phyloP scores from a whole-genome alignment of 1,140 invertebrate species.

The Zaprionus taronus region DNA sequence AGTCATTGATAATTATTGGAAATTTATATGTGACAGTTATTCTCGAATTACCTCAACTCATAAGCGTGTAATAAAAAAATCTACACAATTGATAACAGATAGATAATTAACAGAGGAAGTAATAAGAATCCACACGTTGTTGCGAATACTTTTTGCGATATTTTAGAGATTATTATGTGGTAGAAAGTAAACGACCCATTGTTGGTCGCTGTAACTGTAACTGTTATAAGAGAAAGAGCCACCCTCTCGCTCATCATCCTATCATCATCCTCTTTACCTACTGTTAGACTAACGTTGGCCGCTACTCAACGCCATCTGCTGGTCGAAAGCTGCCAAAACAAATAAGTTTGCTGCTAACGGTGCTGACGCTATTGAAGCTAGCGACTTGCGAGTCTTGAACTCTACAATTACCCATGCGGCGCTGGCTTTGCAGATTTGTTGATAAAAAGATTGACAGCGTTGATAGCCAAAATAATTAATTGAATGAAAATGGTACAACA shows the following conservation, averaged over 20 bases:
- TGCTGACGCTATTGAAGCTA: slow-evolving; percentile 6
- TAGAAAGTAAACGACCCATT: slow-evolving; percentile 55
- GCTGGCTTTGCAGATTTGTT: slow-evolving; percentile 62
- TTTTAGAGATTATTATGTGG: neutral
- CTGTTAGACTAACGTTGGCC: slow-evolving; percentile 3
- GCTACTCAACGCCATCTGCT: slow-evolving; percentile 37
- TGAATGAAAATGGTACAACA: slow-evolving; percentile 78
- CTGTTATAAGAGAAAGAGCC: neutral
- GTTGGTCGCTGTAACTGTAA: slow-evolving; percentile 26
- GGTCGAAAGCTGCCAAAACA: slow-evolving; percentile 44
- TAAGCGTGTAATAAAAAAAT: neutral
- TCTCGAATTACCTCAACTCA: too few species aligned
- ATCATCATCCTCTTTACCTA: too few species aligned
- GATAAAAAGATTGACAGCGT: slow-evolving; percentile 82
- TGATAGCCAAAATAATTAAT: slow-evolving; percentile 82
- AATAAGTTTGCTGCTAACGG: slow-evolving; percentile 34
- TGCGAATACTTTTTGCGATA: neutral
- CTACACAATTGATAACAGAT: slow-evolving; percentile 47
- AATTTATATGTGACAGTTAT: neutral
- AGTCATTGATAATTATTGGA: neutral
- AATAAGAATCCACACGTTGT: neutral
- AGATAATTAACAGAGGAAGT: slow-evolving; percentile 31
- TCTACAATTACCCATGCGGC: slow-evolving; percentile 8
- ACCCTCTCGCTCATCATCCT: neutral
- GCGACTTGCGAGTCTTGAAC: slow-evolving; percentile 14